phyloP scores from a whole-genome alignment of 2,888 invertebrate species.

The Calliphora vomitoria region DNA sequence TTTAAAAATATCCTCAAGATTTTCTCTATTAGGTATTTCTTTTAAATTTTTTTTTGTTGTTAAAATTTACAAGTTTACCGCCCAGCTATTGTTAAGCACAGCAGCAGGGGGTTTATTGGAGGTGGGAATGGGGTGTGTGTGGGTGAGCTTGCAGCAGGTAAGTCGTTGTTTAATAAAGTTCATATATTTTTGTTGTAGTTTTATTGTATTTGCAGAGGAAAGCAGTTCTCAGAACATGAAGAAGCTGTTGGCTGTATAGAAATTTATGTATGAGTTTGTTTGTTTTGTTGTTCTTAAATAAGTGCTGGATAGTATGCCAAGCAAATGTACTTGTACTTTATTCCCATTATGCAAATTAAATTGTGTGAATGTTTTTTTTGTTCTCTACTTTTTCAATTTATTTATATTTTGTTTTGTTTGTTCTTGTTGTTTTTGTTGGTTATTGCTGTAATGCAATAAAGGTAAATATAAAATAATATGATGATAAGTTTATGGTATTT shows the following conservation, averaged over 20 bases:
- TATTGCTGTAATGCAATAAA: conserved; percentile 63
- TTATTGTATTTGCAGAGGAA: background rate
- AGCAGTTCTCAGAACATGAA: background rate
- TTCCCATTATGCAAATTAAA: conserved; percentile 82
- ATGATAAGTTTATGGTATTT: conserved; percentile 55
- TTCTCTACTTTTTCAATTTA: conserved; percentile 70
- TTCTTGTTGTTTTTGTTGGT: conserved; percentile 42
- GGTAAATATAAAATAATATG: conserved; percentile 57
- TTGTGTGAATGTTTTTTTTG: conserved; percentile 78
- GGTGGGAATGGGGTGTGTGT: background rate
- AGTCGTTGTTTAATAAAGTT: conserved; percentile 22
- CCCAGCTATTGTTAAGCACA: conserved; percentile 29
- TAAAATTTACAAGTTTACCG: conserved; percentile 55
- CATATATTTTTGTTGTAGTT: conserved; percentile 1
- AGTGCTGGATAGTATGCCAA: background rate
- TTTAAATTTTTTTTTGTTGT: conserved; percentile 14
- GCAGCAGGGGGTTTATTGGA: background rate
- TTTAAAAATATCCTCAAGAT: conserved; percentile 43
- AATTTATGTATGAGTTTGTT: conserved; percentile 26
- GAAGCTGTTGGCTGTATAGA: background rate
- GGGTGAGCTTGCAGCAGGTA: background rate
- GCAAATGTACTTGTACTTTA: conserved; percentile 69
- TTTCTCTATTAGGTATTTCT: background rate
- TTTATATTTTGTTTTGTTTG: conserved; percentile 43
- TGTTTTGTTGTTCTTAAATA: conserved; percentile 4